Evolutionary conservation across 2,797 vertebrate genomes (phyloP), one percentile per base, ranked within the genome.

Genomic region (Ctenopoma kingsleyae): DNA sequence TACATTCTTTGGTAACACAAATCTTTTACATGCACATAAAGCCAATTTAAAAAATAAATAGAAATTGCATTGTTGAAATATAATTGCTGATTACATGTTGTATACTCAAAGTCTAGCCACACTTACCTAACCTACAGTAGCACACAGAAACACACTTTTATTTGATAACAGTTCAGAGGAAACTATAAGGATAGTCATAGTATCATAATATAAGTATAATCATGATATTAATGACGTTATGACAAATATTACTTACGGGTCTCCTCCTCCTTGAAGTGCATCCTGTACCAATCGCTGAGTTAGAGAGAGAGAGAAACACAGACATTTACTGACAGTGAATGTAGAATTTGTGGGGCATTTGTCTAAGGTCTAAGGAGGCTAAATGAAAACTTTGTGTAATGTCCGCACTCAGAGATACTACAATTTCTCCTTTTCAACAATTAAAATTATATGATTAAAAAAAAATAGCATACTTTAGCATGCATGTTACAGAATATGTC

Each of bases 241-340:
- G 4, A 27, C 2, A 71, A 62, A 41, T 1, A 15, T 52, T 6
- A 94, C 94, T 94, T 90, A 95, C 94, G 91, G 93, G 25, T 94
- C 93, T 89, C 94, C 93, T 64, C 91, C 84, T 22, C 91, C 90
- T 0, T 93, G 93, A 19, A 90, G 91, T 0, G 91, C 88, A 68
- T 95, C 94, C 68, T 94, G 94, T 44, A 92, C 90, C 68, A 92
- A 86, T 56, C 92, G 88, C 94, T 94, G 76, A 61, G 66, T 48
- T 6, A 47, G 8, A 57, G 36, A 68, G n/a, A 80, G 19, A 80
- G 11, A 82, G 12, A 86, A 9, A 57, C 9, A 74, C 6, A 80
- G 2, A 87, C 15, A 71, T 60, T 46, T 46, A 3, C 44, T 20
- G 10, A 10, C n/a, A 46, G 8, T 20, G 10, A 19, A 11, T 41